Base-by-base conservation (phyloP, 1,140 invertebrate genomes). In the Brachionus paranguensis region DNA sequence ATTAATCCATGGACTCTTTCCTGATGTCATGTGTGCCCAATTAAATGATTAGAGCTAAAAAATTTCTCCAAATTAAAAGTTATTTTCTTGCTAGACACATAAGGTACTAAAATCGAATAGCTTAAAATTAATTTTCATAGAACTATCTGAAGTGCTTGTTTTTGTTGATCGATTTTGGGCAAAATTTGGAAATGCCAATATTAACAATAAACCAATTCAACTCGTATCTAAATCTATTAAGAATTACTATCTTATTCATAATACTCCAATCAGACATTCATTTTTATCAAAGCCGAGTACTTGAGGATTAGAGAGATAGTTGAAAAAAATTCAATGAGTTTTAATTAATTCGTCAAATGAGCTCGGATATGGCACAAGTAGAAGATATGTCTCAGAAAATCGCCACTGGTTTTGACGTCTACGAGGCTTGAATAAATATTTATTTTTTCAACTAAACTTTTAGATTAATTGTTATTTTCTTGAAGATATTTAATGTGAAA, bases 401-500 rank as follows among this genome's bases (percentile, higher is more conserved):
- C 68, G 68, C 68, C 68, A 72, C n/a, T 72, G 68, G 68, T 72
- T 72, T 72, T 43, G 33, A 20, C 47, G 33, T 20, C 17, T 43
- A n/a, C 33, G 17, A 72, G 37, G 41, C 33, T 43, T 8, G 20
- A 72, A 43, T 43, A 72, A 72, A 72, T 72, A 72, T 72, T 72
- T 72, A 45, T 72, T 45, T 72, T 72, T 41, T 43, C 3, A 43
- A 41, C 17, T 43, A 72, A 72, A 72, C 68, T 72, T 72, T 72
- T 68, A 11, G 29, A 72, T 20, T 72, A 72, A 72, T 72, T 72
- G 68, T 43, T 41, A 72, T 72, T 72, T 72, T 41, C 68, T 72
- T 43, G 37, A 72, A 72, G 68, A 72, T 72, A 72, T 72, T 72
- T 72, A 43, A 72, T 72, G 68, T 72, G 68, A 72, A 72, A 72